Percentiles rank a stretch among this genome's conserved stretches.
Conservation (phyloP, 2,888 invertebrate genomes). For the Mayetiola destructor region DNA sequence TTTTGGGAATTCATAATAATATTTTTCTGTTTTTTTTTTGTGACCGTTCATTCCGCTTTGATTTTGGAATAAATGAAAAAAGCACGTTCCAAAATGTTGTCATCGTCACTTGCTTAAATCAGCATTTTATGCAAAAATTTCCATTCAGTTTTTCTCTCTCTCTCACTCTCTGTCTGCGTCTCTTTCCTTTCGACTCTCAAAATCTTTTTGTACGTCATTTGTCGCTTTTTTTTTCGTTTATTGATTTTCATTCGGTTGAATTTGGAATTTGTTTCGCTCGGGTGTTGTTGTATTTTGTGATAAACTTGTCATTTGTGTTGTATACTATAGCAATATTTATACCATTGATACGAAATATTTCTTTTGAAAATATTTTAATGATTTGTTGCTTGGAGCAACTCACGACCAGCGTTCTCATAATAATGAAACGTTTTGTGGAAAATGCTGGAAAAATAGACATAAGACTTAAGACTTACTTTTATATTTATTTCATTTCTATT, state of each 20-base stretch:
- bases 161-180: neutral
- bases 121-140: conserved; percentile 10
- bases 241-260: too few relatives aligned
- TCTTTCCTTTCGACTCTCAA: neutral
- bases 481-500: too few relatives aligned
- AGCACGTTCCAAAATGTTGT: conserved; percentile 12
- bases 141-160: neutral
- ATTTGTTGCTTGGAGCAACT: conserved; percentile 9
- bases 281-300: too few relatives aligned
- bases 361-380: conserved; percentile 2
- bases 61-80: too few relatives aligned
- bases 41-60: too few relatives aligned
- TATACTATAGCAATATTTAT: conserved; percentile 4
- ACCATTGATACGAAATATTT: neutral
- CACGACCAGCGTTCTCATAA: too few relatives aligned
- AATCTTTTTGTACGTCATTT: neutral
- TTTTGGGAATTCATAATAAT: too few relatives aligned
- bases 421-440: too few relatives aligned
- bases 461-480: too few relatives aligned
- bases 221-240: neutral
- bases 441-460: too few relatives aligned
- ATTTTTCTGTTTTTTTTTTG: conserved; percentile 2
- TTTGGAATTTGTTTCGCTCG: too few relatives aligned
- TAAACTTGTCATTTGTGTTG: too few relatives aligned
- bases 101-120: neutral